phyloP scores from a whole-genome alignment of 2,797 vertebrate species.

The Miichthys miiuy region DNA sequence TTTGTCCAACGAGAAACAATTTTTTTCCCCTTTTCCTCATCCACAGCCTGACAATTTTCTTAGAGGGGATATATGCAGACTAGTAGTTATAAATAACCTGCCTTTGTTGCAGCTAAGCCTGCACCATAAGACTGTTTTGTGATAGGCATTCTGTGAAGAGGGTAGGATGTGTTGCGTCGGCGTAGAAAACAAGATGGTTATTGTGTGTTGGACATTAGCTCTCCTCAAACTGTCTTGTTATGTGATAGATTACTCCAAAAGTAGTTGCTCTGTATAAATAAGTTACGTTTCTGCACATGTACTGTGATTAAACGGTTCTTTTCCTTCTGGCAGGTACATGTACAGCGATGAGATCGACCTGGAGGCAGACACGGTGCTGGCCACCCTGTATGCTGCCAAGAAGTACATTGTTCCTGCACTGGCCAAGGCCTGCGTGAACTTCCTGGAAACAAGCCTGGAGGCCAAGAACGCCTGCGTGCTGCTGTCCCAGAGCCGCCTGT shows the following conservation, averaged over 20 bases:
- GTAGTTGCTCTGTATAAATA: too few relatives aligned
- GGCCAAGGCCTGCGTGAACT: constrained; percentile 95
- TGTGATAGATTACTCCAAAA: background rate
- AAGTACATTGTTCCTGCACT: constrained; percentile 97
- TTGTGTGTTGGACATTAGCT: background rate
- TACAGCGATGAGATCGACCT: constrained; percentile 98
- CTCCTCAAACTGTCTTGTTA: background rate
- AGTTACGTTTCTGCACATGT: background rate
- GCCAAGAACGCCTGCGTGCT: constrained; percentile 96
- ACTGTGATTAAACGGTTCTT: background rate
- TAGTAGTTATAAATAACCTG: constrained; percentile 60
- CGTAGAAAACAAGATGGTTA: background rate
- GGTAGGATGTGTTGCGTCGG: constrained; percentile 23
- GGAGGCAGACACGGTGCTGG: constrained; percentile 96
- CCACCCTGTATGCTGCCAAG: constrained; percentile 96
- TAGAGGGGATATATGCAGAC: constrained; percentile 43
- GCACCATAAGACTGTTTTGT: constrained; percentile 4
- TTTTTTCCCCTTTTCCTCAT: constrained; percentile 10
- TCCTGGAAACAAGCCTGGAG: constrained; percentile 97
- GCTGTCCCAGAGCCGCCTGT: constrained; percentile 96
- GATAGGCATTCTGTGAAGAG: constrained; percentile 16
- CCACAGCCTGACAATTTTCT: constrained; percentile 46
- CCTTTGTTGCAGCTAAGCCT: constrained; percentile 54
- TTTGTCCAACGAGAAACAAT: constrained; percentile 65
- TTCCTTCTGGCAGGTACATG: constrained; percentile 88